These are phyloP conservation scores for Lepidocolaptes lacrymiger DNA, from an alignment of 2,797 vertebrate genomes.

Conservation along the genomic window DNA sequence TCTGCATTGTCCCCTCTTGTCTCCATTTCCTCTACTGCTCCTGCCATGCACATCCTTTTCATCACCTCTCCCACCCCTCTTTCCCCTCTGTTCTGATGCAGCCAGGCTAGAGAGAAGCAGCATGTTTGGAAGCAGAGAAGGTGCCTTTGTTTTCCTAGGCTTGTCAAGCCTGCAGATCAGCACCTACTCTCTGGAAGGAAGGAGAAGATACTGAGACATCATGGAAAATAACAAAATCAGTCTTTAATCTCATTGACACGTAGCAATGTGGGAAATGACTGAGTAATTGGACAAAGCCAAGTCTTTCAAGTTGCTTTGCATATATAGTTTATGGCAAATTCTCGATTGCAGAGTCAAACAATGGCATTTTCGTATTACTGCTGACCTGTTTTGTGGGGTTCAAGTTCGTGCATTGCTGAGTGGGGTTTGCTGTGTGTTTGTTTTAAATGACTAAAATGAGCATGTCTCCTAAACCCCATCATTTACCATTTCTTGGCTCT, in stretches of 20 bases:
- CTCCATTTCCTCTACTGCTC: background rate
- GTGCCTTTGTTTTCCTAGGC: background rate
- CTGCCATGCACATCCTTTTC: rapidly evolving
- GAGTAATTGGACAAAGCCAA: background rate
- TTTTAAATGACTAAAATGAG: background rate
- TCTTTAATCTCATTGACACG: background rate
- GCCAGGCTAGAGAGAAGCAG: background rate
- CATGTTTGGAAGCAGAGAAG: background rate
- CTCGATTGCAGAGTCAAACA: background rate
- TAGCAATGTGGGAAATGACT: background rate
- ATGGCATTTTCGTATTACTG: background rate
- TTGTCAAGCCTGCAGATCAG: background rate
- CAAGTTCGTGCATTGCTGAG: background rate
- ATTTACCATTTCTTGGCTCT: background rate
- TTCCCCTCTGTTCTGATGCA: background rate
- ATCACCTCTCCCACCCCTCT: background rate
- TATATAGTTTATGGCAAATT: background rate
- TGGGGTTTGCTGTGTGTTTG: background rate
- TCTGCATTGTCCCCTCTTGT: background rate
- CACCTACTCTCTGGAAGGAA: background rate
- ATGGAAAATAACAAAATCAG: background rate
- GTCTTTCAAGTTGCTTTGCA: background rate
- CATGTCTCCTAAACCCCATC: background rate
- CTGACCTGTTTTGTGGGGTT: background rate
- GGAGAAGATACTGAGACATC: background rate